phyloP scores from a whole-genome alignment of 2,888 invertebrate species.

The Microctonus hyperodae region DNA sequence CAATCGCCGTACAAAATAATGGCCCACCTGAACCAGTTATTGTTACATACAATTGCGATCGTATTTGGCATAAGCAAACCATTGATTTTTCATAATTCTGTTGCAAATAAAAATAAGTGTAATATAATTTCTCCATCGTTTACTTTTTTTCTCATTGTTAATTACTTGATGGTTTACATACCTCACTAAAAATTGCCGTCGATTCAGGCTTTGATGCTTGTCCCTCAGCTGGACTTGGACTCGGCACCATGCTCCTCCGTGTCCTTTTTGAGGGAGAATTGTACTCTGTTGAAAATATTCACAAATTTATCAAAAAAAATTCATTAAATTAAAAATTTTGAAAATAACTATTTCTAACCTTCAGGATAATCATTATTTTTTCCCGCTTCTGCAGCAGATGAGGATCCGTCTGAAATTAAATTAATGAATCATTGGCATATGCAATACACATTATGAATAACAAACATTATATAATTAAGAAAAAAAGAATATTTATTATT shows the following conservation, averaged over 20 bases:
- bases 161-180: conserved; percentile 37
- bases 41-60: conserved; percentile 66
- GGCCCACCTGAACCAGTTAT: conserved; percentile 65
- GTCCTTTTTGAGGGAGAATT: conserved; percentile 54
- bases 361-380: conserved; percentile 56
- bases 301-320: neutral
- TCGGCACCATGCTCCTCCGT: conserved; percentile 58
- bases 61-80: conserved; percentile 66
- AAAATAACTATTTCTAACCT: conserved; percentile 44
- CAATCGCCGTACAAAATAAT: conserved; percentile 78
- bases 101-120: conserved; percentile 31
- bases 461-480: neutral
- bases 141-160: no score
- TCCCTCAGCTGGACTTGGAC: conserved; percentile 61
- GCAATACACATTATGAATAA: neutral
- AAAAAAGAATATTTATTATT: no score
- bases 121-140: no score
- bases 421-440: neutral
- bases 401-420: conserved; percentile 49
- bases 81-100: conserved; percentile 58
- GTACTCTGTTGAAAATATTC: conserved; percentile 46
- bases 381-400: conserved; percentile 50
- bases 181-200: conserved; percentile 59
- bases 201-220: conserved; percentile 63
- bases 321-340: neutral